Base-by-base conservation (phyloP, 30 jellyfish, hydroid and myxozoan species). In the Turritopsis rubra region DNA sequence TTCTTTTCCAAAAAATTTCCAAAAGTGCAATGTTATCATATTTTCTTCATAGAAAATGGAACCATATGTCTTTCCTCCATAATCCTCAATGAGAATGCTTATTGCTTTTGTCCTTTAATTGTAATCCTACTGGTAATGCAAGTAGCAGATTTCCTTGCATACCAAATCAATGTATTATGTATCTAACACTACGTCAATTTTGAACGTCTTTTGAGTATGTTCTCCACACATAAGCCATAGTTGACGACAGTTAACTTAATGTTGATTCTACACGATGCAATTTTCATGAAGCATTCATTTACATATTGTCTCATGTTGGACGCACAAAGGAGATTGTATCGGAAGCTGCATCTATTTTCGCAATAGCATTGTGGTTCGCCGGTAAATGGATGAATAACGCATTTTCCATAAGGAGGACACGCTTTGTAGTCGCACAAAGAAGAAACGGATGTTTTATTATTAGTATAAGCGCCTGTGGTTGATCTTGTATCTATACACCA, bases 371-470 rank as follows among this genome's bases (percentile, higher is more conserved):
- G 72, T 19, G 85, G 85, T 19, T 60, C 72, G 22, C 53, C 30
- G 0, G 85, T 77, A 8, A 77, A 29, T 29, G 72, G 28, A 24
- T 77, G 41, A 13, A 77, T 25, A 7, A 25, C 1, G 28, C 85
- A 77, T 28, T 30, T 77, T 77, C 71, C 72, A 1, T n/a, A 77
- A 18, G 85, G 85, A 18, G 85, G 85, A 29, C 85, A 77, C 28
- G 21, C 18, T 29, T 77, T 77, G 26, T 26, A 52, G 21, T 77
- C 27, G 72, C 85, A 77, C 72, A 77, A 77, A n/a, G 70, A 17
- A 3, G 60, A 3, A 3, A 13, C 13, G 9, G 60, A 41, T 41
- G 60, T 41, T 41, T 41, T 41, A 13, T 41, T 41, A 41, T 41
- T 41, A 41, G 60, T 3, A 13, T 41, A 41, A 41, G 60, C 60